A percentile compares a stretch with the other conserved stretches of the same genome.
Evolutionary conservation across 2,888 invertebrate species (phyloP).

Genomic region (Geophilus truncorum): DNA sequence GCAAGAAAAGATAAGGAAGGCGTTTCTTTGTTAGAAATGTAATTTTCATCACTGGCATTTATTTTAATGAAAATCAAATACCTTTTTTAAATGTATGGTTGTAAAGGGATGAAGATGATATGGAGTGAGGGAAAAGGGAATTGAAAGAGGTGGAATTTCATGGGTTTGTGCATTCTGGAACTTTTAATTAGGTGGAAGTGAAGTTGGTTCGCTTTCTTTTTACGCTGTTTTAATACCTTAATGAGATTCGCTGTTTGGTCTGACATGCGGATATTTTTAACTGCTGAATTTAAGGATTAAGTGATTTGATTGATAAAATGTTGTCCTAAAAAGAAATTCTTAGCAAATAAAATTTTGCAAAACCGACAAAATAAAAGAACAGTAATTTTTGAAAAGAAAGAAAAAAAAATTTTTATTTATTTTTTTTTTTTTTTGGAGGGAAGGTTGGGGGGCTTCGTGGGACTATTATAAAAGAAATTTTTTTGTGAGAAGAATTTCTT

Average conservation of each 20-base stretch:
- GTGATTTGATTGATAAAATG: not conserved
- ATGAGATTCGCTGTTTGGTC: not conserved
- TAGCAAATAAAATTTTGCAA: too few species aligned
- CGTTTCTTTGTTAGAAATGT: too few species aligned
- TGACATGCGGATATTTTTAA: not conserved
- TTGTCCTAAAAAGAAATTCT: too few species aligned
- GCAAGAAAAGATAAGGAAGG: too few species aligned
- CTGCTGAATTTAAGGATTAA: not conserved
- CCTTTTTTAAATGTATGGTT: not conserved
- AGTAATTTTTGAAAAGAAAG: not conserved
- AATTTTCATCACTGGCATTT: not conserved
- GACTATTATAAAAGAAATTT: not conserved
- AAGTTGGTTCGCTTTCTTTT: not conserved
- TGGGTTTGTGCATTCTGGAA: slow-evolving; percentile 5
- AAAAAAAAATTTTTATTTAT: not conserved
- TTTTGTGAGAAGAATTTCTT: not conserved
- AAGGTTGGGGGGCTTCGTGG: not conserved
- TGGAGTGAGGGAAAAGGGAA: not conserved
- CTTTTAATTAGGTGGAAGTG: slow-evolving; percentile 21
- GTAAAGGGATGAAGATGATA: not conserved
- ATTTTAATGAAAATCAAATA: not conserved
- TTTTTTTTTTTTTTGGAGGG: not conserved
- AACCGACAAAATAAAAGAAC: too few species aligned
- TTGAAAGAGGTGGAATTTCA: not conserved
- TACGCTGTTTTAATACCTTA: slow-evolving; percentile 12